Percentiles rank a stretch among this genome's conserved stretches.
Evolutionary conservation across 92 coral and sea anemone species (phyloP).

Genomic region (Parazoanthus darwini): DNA sequence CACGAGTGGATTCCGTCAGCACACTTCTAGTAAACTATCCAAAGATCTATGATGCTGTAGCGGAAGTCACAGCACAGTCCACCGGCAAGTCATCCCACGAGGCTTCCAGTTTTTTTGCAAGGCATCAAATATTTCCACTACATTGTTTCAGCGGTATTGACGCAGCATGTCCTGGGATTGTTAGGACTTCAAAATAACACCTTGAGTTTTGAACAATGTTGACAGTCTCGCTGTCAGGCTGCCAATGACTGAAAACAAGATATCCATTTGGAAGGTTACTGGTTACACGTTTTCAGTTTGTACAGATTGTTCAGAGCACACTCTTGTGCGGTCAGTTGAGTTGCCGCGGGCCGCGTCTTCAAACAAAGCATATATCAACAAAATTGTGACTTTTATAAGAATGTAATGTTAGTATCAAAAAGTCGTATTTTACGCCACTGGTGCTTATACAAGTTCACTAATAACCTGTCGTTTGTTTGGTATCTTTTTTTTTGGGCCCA

Average conservation of each 20-base stretch:
- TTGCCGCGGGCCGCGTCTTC: not conserved
- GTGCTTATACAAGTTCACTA: conserved; percentile 20
- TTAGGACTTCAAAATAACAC: not conserved
- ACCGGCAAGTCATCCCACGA: conserved; percentile 42
- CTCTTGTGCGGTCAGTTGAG: not conserved
- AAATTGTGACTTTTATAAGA: not conserved
- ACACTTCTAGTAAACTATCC: conserved; percentile 6
- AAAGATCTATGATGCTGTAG: conserved; percentile 38
- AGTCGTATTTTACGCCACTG: not conserved
- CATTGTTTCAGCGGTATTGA: conserved; percentile 35
- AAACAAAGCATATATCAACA: not conserved
- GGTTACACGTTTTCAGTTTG: conserved; percentile 8
- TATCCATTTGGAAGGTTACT: not conserved
- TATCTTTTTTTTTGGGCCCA: not conserved
- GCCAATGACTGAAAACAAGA: not conserved
- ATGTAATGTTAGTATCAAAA: no score
- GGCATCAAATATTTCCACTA: conserved; percentile 45
- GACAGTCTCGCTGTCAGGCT: conserved; percentile 10
- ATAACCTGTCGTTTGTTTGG: not conserved
- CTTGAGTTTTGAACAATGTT: not conserved
- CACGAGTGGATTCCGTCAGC: conserved; percentile 43
- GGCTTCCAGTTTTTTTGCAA: conserved; percentile 38
- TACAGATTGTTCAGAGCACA: conserved; percentile 5
- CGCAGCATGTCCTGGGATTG: conserved; percentile 40
- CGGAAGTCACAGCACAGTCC: conserved; percentile 43